A percentile compares a stretch with the other conserved stretches of the same genome.
phyloP scores from a whole-genome alignment of 2,888 invertebrate species.

The Falcaria lacertinaria region DNA sequence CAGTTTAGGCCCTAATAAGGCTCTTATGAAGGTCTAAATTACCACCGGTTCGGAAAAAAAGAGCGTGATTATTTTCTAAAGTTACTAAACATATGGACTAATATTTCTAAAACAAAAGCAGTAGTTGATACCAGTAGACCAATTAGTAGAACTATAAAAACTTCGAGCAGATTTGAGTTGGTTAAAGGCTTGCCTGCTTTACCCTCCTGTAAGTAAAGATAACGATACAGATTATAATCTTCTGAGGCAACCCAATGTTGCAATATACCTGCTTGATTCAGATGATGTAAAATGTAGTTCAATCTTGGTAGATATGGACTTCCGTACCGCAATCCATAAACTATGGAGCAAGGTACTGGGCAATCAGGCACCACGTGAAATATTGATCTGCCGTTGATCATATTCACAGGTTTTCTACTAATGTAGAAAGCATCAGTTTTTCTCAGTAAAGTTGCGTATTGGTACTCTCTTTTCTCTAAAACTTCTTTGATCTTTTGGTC shows the following conservation, averaged over 20 bases:
- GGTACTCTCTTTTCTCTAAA: constrained; percentile 56
- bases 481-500: constrained; percentile 55
- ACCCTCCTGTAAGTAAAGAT: constrained; percentile 23
- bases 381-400: constrained; percentile 58
- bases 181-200: constrained; percentile 58
- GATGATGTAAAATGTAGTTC: constrained; percentile 59
- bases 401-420: constrained; percentile 43
- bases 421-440: constrained; percentile 59
- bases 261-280: constrained; percentile 75
- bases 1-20: no score
- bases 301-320: constrained; percentile 76
- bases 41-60: no score
- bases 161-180: constrained; percentile 64
- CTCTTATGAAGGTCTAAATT: no score
- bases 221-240: constrained; percentile 36
- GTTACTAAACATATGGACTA: constrained; percentile 9
- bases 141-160: constrained; percentile 51
- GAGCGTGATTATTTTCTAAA: constrained; percentile 7
- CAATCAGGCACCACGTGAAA: constrained; percentile 73
- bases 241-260: constrained; percentile 57
- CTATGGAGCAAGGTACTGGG: constrained; percentile 77
- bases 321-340: constrained; percentile 78
- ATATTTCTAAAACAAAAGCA: constrained; percentile 47
- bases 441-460: constrained; percentile 72
- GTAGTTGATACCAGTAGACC: constrained; percentile 43